Percentiles rank a stretch among this genome's conserved stretches.
Conservation (phyloP, 2,888 invertebrate genomes). For the Melinaea menophilus region DNA sequence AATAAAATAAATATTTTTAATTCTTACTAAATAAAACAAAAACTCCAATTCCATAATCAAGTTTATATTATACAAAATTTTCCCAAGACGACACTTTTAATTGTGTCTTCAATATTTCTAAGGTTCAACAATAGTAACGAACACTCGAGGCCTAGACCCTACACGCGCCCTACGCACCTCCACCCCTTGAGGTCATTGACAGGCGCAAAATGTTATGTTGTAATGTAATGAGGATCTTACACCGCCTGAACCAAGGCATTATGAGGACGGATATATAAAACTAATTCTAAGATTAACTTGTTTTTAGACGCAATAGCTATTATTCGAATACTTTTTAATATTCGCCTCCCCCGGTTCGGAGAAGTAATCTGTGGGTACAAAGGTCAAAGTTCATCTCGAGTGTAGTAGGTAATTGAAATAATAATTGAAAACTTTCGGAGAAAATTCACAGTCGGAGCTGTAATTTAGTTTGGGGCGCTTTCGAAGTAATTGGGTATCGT, state of each 20-base stretch:
- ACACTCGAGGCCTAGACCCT: neutral
- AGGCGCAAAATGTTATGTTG: neutral
- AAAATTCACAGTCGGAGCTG: slow-evolving; percentile 9
- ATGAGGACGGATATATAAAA: neutral
- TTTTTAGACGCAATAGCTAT: slow-evolving; percentile 6
- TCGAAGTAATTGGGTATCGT: slow-evolving; percentile 21
- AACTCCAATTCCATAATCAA: too few species aligned
- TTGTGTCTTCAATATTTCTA: neutral
- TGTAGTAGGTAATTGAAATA: slow-evolving; percentile 14
- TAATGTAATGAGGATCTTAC: neutral
- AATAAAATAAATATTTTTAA: too few species aligned
- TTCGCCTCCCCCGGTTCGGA: slow-evolving; percentile 7
- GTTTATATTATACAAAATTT: too few species aligned
- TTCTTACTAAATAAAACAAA: too few species aligned
- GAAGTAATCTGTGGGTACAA: slow-evolving; percentile 8
- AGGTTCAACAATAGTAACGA: neutral
- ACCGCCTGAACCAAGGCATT: neutral
- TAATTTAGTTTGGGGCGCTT: slow-evolving; percentile 23
- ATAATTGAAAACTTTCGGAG: slow-evolving; percentile 18
- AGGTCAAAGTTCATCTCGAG: slow-evolving; percentile 16
- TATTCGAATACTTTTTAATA: slow-evolving; percentile 9
- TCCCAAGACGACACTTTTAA: neutral
- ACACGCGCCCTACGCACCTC: neutral
- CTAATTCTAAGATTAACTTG: neutral
- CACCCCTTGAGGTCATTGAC: neutral